Percentiles rank a stretch among this genome's conserved stretches.
These are phyloP conservation scores for Karalla daura DNA, from an alignment of 2,797 vertebrate genomes.

Conservation along the genomic window DNA sequence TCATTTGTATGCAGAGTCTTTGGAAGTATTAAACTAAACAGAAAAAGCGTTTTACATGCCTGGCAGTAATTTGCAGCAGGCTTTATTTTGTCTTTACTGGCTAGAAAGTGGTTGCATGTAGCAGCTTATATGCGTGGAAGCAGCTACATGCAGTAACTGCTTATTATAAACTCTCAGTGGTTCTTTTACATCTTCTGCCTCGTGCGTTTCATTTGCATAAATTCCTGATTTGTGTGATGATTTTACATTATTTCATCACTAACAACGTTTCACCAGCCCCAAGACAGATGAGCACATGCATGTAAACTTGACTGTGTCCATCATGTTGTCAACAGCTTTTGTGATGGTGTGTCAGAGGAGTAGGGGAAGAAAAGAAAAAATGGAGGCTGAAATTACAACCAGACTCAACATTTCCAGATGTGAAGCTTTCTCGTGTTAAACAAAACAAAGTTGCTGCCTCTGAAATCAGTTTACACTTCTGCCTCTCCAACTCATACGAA, in stretches of 20 bases:
- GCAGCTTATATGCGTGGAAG: too few relatives aligned
- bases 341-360: neutral
- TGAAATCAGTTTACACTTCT: slow-evolving; percentile 38
- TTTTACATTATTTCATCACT: neutral
- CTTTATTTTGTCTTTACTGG: neutral
- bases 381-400: slow-evolving; percentile 1
- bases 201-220: neutral
- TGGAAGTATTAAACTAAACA: neutral
- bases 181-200: neutral
- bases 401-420: slow-evolving; percentile 41
- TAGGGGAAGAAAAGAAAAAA: neutral
- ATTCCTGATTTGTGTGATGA: neutral
- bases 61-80: neutral
- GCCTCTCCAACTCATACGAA: neutral
- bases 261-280: neutral
- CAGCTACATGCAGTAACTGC: neutral
- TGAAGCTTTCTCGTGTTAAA: neutral
- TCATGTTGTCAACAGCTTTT: slow-evolving; percentile 12
- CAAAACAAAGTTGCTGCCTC: slow-evolving; percentile 7
- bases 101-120: neutral
- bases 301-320: neutral
- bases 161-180: neutral
- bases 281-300: neutral
- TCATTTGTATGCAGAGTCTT: neutral
- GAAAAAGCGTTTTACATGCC: neutral